These are phyloP conservation scores for Babyrousa celebensis DNA, from an alignment of 2,797 vertebrate species.

Conservation along the genomic window DNA sequence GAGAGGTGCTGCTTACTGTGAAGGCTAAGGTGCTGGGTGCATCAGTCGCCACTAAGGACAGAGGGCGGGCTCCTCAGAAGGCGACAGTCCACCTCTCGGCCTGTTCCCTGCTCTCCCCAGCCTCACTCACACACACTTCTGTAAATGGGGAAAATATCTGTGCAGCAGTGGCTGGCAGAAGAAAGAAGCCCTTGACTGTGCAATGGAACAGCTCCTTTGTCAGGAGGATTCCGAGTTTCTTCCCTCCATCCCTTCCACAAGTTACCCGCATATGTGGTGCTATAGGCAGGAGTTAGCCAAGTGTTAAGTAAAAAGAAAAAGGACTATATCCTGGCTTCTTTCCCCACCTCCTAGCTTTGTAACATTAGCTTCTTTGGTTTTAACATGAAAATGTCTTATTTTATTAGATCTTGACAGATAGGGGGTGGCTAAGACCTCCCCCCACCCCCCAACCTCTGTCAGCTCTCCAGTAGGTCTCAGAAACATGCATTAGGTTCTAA, in stretches of 20 bases:
- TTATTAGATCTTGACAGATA: constrained; percentile 43
- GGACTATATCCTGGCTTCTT: constrained; percentile 30
- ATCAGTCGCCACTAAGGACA: constrained; percentile 80
- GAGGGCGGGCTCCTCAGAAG: constrained; percentile 84
- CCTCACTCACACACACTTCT: constrained; percentile 85
- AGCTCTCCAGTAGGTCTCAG: constrained; percentile 12
- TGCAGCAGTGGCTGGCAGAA: constrained; percentile 83
- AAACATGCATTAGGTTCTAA: constrained; percentile 22
- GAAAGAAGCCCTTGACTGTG: constrained; percentile 80
- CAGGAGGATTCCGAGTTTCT: constrained; percentile 54
- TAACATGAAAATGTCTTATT: constrained; percentile 60
- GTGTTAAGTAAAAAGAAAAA: constrained; percentile 66
- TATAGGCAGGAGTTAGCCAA: constrained; percentile 66
- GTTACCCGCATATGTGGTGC: constrained; percentile 22
- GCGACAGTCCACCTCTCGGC: constrained; percentile 74
- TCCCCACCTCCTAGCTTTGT: constrained; percentile 46
- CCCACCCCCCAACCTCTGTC: not conserved
- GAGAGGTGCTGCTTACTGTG: constrained; percentile 99
- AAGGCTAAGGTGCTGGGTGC: constrained; percentile 85
- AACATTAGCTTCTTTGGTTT: constrained; percentile 35
- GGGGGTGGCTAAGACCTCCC: not conserved
- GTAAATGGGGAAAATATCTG: constrained; percentile 86
- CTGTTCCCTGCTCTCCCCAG: constrained; percentile 53
- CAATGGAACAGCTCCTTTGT: constrained; percentile 59
- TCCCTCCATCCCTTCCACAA: not conserved